A percentile compares a stretch with the other conserved stretches of the same genome.
phyloP scores from a whole-genome alignment of 1,140 invertebrate species.

The Zaprionus nigranus region DNA sequence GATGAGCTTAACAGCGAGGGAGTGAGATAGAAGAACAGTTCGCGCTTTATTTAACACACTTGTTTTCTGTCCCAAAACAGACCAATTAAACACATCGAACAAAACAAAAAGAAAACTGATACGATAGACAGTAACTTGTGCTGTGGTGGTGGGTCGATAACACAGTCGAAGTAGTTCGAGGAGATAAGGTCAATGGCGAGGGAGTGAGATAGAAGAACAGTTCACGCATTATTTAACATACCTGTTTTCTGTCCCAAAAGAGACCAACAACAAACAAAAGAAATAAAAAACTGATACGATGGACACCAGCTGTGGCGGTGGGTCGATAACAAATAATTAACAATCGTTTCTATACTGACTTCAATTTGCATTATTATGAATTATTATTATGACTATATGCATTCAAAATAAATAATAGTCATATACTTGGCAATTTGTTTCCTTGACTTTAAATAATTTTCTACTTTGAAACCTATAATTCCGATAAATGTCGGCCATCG shows the following conservation, averaged over 20 bases:
- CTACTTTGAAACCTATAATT: not conserved
- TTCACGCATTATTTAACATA: constrained; percentile 7
- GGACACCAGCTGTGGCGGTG: constrained; percentile 21
- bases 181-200: not conserved
- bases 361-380: not conserved
- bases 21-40: constrained; percentile 3
- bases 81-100: constrained; percentile 4
- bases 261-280: constrained; percentile 12
- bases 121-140: constrained; percentile 3
- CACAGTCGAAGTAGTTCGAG: not conserved
- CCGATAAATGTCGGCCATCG: constrained; percentile 3
- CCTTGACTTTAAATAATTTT: not conserved
- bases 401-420: not conserved
- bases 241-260: constrained; percentile 29
- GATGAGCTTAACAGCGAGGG: not conserved
- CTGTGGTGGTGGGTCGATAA: constrained; percentile 31
- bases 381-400: not conserved
- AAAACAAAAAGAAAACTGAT: constrained; percentile 19
- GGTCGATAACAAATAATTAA: constrained; percentile 16
- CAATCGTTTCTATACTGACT: not conserved
- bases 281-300: constrained; percentile 17
- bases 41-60: constrained; percentile 12
- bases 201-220: not conserved
- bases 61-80: constrained; percentile 34
- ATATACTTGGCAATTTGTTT: not conserved